Conservation (phyloP, 2,888 invertebrate genomes). For the Rhynchonema sp. region DNA sequence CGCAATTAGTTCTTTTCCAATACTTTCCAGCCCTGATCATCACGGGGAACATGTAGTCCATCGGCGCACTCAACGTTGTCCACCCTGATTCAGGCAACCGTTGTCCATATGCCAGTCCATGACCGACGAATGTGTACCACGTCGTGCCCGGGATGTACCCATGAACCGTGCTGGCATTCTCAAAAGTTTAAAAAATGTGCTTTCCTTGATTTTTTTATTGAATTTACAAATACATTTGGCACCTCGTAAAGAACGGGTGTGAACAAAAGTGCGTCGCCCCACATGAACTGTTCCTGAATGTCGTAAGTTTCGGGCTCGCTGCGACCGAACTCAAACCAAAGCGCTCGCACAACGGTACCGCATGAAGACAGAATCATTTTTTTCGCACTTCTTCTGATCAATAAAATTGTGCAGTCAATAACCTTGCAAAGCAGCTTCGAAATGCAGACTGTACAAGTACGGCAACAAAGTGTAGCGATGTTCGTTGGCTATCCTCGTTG, state of each 20-base stretch:
- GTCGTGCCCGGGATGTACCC: constrained; percentile 29
- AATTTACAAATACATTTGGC: no score
- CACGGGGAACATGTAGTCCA: neutral
- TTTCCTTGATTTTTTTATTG: neutral
- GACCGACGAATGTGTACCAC: constrained; percentile 22
- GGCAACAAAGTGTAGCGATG: constrained; percentile 1
- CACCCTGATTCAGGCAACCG: neutral
- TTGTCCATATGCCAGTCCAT: constrained; percentile 1
- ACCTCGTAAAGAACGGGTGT: constrained; percentile 1
- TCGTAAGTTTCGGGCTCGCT: neutral
- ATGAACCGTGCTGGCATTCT: constrained; percentile 8
- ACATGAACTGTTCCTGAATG: constrained; percentile 6
- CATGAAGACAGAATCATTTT: no score
- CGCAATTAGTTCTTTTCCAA: no score
- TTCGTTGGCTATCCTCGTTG: constrained; percentile 3
- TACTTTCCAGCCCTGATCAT: no score
- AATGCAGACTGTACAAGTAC: neutral
- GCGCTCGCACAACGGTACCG: constrained; percentile 33
- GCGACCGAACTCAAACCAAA: constrained; percentile 41
- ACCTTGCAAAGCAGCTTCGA: neutral
- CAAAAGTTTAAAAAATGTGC: neutral
- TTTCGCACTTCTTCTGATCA: no score
- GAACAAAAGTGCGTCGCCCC: constrained; percentile 5
- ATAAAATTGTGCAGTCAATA: no score
- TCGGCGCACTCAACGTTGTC: neutral